Percentiles rank a stretch among this genome's conserved stretches.
Evolutionary conservation across 1,140 invertebrate species (phyloP).

Genomic region (Cyrtorhinus lividipennis): DNA sequence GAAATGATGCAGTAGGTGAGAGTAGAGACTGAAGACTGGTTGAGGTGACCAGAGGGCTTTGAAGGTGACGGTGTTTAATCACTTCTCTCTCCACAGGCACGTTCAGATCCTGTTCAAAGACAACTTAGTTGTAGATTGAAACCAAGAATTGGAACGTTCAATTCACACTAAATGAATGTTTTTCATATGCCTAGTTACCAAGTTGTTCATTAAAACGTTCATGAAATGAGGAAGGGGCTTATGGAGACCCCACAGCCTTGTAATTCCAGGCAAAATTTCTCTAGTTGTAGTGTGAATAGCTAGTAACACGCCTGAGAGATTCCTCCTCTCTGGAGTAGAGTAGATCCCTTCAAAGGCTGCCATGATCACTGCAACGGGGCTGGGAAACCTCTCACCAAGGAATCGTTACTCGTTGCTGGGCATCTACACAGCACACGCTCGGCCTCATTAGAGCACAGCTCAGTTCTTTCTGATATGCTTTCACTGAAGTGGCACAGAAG

Average conservation of each 20-base stretch:
- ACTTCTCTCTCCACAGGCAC: constrained; percentile 37
- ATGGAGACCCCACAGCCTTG: background rate
- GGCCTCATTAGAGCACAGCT: no score
- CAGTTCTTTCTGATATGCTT: no score
- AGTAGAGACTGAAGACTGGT: constrained; percentile 42
- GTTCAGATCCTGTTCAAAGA: constrained; percentile 42
- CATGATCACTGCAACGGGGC: no score
- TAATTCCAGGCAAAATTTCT: background rate
- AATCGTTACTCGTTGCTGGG: no score
- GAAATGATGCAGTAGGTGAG: constrained; percentile 36
- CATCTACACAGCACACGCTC: no score
- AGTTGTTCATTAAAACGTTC: background rate
- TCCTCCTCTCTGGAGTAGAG: no score
- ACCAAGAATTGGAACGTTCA: constrained; percentile 4
- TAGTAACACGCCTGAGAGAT: no score
- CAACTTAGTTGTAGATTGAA: background rate
- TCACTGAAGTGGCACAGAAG: no score
- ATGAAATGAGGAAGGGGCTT: background rate
- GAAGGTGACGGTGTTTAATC: constrained; percentile 48
- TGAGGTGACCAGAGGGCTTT: constrained; percentile 39
- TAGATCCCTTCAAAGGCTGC: no score
- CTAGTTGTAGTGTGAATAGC: no score
- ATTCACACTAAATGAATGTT: no score
- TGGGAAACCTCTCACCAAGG: no score
- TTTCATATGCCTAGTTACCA: background rate